phyloP scores from a whole-genome alignment of 2,113 vertebrate species.

The Tetraodon nigroviridis region DNA sequence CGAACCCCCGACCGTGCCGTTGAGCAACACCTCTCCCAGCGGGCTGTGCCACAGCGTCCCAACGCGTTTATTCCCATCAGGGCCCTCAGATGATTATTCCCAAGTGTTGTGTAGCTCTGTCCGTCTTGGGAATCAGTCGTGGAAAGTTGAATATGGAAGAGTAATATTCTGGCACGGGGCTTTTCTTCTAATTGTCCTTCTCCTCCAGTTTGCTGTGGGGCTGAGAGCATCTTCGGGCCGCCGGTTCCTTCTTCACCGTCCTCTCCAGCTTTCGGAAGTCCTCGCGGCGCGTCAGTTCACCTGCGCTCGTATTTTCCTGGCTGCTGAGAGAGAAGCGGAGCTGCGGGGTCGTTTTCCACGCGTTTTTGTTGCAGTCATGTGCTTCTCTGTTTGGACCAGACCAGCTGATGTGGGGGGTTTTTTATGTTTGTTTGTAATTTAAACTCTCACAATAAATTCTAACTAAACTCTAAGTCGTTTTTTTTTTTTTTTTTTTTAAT shows the following conservation, averaged over 20 bases:
- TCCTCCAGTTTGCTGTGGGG: conserved; percentile 75
- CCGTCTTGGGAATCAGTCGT: background rate
- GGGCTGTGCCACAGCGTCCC: too few relatives aligned
- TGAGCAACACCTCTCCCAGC: too few relatives aligned
- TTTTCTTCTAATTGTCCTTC: conserved; percentile 1
- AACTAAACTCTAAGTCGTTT: background rate
- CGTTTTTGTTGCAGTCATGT: background rate
- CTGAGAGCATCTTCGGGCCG: conserved; percentile 45
- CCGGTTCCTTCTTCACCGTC: conserved; percentile 1
- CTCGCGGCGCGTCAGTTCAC: background rate
- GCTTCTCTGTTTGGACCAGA: conserved; percentile 7
- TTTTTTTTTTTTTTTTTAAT: too few relatives aligned
- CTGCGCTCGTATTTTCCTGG: background rate
- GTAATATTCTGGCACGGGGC: background rate
- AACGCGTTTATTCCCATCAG: too few relatives aligned
- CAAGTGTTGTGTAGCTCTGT: background rate
- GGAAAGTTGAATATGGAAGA: too few relatives aligned
- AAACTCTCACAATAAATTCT: conserved; percentile 54
- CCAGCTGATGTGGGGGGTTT: conserved; percentile 13
- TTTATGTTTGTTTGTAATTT: conserved; percentile 51
- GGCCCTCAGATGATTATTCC: too few relatives aligned
- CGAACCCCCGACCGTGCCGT: too few relatives aligned
- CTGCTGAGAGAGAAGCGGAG: background rate
- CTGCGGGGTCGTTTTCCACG: background rate
- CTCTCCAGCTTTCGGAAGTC: background rate